Percentiles rank a stretch among this genome's conserved stretches.
Evolutionary conservation across 2,113 vertebrate species (phyloP).

Genomic region (Chaetodon auriga): DNA sequence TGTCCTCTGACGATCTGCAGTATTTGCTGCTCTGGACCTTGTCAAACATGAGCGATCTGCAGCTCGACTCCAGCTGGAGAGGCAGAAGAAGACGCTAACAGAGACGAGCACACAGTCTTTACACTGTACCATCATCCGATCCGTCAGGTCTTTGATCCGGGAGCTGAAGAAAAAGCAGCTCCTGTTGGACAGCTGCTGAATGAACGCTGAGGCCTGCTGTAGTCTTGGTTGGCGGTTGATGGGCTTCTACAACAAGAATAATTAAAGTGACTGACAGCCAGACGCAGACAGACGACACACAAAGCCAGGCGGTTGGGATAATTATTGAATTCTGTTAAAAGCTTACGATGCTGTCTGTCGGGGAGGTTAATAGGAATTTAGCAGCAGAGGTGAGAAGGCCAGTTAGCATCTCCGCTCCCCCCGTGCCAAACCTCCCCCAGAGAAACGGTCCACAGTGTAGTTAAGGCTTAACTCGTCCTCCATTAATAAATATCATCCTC

Average conservation of each 20-base stretch:
- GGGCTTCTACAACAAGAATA: constrained; percentile 64
- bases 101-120: background rate
- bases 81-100: background rate
- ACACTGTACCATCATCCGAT: background rate
- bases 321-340: constrained; percentile 70
- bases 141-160: too few relatives aligned
- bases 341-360: constrained; percentile 21
- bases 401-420: constrained; percentile 3
- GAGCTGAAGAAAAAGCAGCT: constrained; percentile 7
- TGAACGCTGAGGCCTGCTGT: background rate
- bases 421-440: background rate
- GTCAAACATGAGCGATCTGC: background rate
- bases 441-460: background rate
- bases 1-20: background rate
- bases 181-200: constrained; percentile 27
- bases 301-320: constrained; percentile 41
- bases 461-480: constrained; percentile 2
- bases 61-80: background rate
- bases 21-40: background rate
- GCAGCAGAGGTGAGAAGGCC: constrained; percentile 19
- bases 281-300: constrained; percentile 39
- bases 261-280: constrained; percentile 71
- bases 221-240: constrained; percentile 47
- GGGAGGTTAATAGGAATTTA: constrained; percentile 48
- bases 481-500: background rate